Percentiles rank a stretch among this genome's conserved stretches.
phyloP scores from a whole-genome alignment of 2,797 vertebrate species.

The Mus caroli region DNA sequence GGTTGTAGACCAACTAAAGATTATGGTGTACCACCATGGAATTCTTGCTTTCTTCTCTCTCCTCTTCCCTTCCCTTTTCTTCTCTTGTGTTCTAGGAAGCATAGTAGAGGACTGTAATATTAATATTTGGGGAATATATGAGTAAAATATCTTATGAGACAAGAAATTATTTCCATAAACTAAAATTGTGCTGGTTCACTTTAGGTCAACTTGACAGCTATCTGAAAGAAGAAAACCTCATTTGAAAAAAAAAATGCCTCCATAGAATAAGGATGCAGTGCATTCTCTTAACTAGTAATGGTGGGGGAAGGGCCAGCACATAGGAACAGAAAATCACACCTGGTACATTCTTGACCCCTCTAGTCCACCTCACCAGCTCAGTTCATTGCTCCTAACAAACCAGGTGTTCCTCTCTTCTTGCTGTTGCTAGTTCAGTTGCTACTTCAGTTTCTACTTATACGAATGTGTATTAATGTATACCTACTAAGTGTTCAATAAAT shows the following conservation, averaged over 20 bases:
- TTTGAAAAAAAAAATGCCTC: neutral
- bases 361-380: neutral
- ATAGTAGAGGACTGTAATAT: neutral
- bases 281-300: neutral
- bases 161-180: neutral
- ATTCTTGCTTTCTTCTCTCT: too few relatives aligned
- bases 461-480: neutral
- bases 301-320: too few relatives aligned
- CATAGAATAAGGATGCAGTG: neutral
- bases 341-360: neutral
- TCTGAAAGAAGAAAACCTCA: neutral
- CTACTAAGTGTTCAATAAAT: fast-evolving
- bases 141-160: neutral
- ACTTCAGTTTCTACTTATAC: neutral
- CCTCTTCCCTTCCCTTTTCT: too few relatives aligned
- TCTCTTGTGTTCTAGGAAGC: neutral
- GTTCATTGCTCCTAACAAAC: neutral
- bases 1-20: neutral
- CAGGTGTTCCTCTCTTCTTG: neutral
- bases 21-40: neutral
- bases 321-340: neutral
- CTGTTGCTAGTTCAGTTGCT: neutral
- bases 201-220: neutral
- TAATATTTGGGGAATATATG: neutral
- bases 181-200: neutral